A percentile compares a stretch with the other conserved stretches of the same genome.
phyloP scores from a whole-genome alignment of 2,113 vertebrate genomes.

The Chaetops frenatus region DNA sequence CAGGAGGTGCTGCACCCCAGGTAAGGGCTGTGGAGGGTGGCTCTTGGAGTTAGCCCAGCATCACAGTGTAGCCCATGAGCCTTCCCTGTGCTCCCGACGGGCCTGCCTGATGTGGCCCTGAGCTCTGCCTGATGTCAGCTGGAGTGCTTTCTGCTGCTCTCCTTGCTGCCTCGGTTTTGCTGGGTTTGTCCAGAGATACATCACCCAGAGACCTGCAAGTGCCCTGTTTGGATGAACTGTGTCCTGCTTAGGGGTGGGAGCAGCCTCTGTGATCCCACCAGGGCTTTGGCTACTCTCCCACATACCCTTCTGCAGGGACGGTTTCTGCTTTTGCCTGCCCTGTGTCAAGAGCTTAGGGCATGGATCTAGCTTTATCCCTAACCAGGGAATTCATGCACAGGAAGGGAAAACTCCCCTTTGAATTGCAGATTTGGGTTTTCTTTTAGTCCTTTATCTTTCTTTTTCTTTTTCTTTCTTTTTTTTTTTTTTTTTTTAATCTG shows the following conservation, averaged over 20 bases:
- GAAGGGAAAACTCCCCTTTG: not conserved
- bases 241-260: not conserved
- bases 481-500: not conserved
- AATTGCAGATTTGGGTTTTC: not conserved
- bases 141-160: not conserved
- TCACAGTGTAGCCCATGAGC: rapidly evolving
- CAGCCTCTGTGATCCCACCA: not conserved
- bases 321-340: not conserved
- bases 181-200: not conserved
- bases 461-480: not conserved
- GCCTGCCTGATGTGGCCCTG: not conserved
- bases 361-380: not conserved
- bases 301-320: rapidly evolving
- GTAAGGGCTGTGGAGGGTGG: not conserved
- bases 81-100: rapidly evolving
- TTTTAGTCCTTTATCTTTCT: not conserved
- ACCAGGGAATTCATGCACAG: not conserved
- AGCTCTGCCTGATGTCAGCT: no score
- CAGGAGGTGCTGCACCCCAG: not conserved
- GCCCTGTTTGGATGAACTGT: not conserved
- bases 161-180: not conserved
- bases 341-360: not conserved
- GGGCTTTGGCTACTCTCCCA: not conserved
- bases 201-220: not conserved
- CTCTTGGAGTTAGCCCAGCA: not conserved